Base-by-base conservation (phyloP, 2,113 vertebrate genomes). In the Terrapene triunguis region DNA sequence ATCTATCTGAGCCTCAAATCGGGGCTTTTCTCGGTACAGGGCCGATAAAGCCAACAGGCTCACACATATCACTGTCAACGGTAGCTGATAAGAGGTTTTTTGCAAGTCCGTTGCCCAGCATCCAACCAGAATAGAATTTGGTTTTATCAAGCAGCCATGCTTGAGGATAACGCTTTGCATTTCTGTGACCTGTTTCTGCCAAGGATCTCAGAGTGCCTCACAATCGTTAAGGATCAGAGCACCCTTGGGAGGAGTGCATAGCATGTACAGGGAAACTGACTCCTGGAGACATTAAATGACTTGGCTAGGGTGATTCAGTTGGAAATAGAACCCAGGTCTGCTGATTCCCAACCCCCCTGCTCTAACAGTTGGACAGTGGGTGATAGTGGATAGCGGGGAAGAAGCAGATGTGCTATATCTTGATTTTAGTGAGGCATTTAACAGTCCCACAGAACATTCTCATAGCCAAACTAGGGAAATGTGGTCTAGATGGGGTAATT, bases 1-100 rank as follows among this genome's bases (percentile, higher is more conserved):
- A 3, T 87, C 94, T 90, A 94, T 92, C 92, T 89, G 17, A 89
- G 84, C n/a, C n/a, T 24, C 57, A 72, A 59, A 82, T 72, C 76
- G 76, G 35, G 90, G 84, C n/a, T 69, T 47, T 85, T 79, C 94
- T 93, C 84, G 38, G 55, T 44, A 74, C 50, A n/a, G 12, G 0
- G 0, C 83, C 89, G 96, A 96, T 96, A 96, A 96, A 80, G 13
- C 85, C 72, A 97, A 94, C 95, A 95, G 92, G 82, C 86, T 87
- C 89, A 92, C 88, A 92, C 88, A 84, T 89, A 54, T n/a, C 32
- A 16, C 17, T 44, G 38, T 78, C 74, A 78, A 82, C 88, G 44
- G 50, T 35, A 80, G 14, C 87, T 29, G 96, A 94, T 91, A 96
- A 92, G 86, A 85, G 82, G 94, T 87, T 38, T 72, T 90, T 87